Conservation (phyloP, 2,113 vertebrate species). For the Phylloscopus trochiloides region DNA sequence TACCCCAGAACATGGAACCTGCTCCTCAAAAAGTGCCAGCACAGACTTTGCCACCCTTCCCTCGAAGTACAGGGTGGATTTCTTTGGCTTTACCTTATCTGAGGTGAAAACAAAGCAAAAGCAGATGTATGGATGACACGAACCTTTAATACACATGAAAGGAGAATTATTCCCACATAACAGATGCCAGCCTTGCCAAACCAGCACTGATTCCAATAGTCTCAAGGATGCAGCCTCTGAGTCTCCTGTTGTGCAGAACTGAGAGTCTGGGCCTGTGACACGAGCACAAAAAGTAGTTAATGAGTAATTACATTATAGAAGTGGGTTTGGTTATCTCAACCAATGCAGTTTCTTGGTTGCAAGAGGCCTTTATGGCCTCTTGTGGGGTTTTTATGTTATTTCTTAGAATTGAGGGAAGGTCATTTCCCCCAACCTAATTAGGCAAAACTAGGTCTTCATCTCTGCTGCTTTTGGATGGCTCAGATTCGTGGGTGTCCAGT, state of each 20-base stretch:
- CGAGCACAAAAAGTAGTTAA: not conserved
- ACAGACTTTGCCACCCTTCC: not conserved
- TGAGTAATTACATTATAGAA: not conserved
- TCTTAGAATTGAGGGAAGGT: not conserved
- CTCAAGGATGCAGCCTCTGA: not conserved
- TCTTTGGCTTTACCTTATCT: not conserved
- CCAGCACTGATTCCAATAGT: not conserved
- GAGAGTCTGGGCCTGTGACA: not conserved
- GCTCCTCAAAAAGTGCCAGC: not conserved
- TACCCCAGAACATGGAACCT: not conserved
- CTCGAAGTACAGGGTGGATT: not conserved
- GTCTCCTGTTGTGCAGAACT: not conserved
- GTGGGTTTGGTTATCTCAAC: not conserved
- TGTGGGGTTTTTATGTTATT: not conserved
- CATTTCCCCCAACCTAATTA: not conserved
- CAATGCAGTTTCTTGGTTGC: not conserved
- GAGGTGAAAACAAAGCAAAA: not conserved
- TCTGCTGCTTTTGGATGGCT: not conserved
- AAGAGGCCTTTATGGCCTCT: not conserved
- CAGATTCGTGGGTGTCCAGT: not conserved
- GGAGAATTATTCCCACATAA: not conserved
- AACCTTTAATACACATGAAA: not conserved
- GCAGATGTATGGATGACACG: rapidly evolving
- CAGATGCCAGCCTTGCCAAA: not conserved
- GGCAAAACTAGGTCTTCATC: not conserved